Evolutionary conservation across 2,888 invertebrate species (phyloP), one percentile per base, ranked within the genome.

Genomic region (Frankliniella fusca): DNA sequence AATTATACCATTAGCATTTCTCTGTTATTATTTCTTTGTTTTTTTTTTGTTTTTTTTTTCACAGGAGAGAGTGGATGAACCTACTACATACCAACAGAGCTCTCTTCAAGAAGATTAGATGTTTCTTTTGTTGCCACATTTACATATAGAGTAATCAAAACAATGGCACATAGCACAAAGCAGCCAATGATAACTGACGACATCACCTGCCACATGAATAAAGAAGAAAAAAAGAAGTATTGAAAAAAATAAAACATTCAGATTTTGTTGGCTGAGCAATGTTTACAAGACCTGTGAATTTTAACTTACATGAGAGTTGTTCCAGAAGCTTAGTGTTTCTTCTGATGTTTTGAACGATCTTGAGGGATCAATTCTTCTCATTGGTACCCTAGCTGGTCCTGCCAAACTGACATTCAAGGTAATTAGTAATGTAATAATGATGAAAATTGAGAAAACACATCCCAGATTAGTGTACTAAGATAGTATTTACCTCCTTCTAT

Each of bases 321-420:
- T 81, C 61, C 50, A 49, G 50, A 82, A 83, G n/a, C 80, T 80
- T 10, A 54, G 80, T 27, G 81, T 82, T n/a, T 83, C 84, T 50
- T 84, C 83, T n/a, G 83, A 80, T 2, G 83, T 82, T 82, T 84
- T 83, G 83, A 83, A 83, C 1, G 70, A 76, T 76, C 70, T 76
- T 9, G 70, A 23, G 12, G 70, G 70, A 12, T 76, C 70, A 27
- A 76, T 27, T 76, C 70, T 76, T 27, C 27, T 76, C 9, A 76
- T 27, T 27, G 70, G 70, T 76, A 76, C 27, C 70, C 27, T 27
- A 2, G 23, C 12, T 8, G 70, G 27, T 8, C 70, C 70, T 27
- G 50, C 61, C 49, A 49, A 28, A n/a, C 81, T 81, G 50, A 10
- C 20, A 50, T 20, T 5, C 10, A 81, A 70, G 1, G 18, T 7